Conservation (phyloP, 2,113 vertebrate species). For the Scomber japonicus region DNA sequence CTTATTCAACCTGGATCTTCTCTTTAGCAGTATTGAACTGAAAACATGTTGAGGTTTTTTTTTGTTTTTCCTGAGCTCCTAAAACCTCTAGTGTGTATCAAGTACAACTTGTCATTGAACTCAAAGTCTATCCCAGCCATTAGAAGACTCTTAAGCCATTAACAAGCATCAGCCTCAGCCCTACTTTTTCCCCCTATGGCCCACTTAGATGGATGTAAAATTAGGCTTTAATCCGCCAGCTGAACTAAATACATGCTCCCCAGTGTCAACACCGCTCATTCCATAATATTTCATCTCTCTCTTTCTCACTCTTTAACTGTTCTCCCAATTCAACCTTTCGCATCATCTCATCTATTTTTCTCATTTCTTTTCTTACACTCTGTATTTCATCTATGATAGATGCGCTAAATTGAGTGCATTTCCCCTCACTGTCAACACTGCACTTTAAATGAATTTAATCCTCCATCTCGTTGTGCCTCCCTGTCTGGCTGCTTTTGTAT, state of each 20-base stretch:
- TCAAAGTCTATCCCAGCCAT: slow-evolving; percentile 60
- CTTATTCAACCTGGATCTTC: slow-evolving; percentile 21
- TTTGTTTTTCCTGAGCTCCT: slow-evolving; percentile 20
- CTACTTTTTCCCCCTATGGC: slow-evolving; percentile 70
- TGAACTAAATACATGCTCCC: slow-evolving; percentile 75
- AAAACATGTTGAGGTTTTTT: slow-evolving; percentile 25
- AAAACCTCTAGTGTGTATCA: slow-evolving; percentile 60
- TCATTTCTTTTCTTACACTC: neutral
- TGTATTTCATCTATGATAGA: slow-evolving; percentile 42
- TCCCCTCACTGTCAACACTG: slow-evolving; percentile 41
- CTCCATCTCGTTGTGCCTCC: slow-evolving; percentile 6
- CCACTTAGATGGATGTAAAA: slow-evolving; percentile 82
- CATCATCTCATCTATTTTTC: neutral
- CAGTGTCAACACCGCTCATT: slow-evolving; percentile 67
- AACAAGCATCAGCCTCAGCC: slow-evolving; percentile 66
- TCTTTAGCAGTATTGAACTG: slow-evolving; percentile 44
- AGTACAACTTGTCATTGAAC: slow-evolving; percentile 71
- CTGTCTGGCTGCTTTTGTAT: slow-evolving; percentile 37
- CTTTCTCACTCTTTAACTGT: slow-evolving; percentile 15
- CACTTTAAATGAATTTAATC: slow-evolving; percentile 68
- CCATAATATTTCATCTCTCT: slow-evolving; percentile 62
- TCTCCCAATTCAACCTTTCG: neutral
- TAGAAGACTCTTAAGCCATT: slow-evolving; percentile 78
- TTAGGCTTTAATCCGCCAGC: slow-evolving; percentile 79
- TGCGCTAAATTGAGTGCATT: slow-evolving; percentile 53